A percentile compares a stretch with the other conserved stretches of the same genome.
Conservation (phyloP, 64 coral and sea anemone genomes). For the Cladopsammia gracilis region DNA sequence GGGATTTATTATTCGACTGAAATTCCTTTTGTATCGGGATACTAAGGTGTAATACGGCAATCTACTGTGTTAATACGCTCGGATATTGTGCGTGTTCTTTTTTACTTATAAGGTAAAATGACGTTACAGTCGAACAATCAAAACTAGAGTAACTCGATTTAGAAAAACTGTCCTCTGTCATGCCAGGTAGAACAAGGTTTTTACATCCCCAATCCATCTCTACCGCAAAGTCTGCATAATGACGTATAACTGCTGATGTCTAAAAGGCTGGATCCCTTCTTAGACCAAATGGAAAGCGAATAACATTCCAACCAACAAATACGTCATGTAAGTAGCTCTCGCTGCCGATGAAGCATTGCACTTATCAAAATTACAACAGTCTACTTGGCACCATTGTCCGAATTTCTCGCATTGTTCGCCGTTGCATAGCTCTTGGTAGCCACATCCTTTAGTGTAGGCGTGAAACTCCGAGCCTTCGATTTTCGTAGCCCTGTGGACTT, state of each 20-base stretch:
- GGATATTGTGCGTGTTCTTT: too few relatives aligned
- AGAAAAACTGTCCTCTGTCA: too few relatives aligned
- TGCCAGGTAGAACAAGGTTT: too few relatives aligned
- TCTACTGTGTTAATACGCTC: too few relatives aligned
- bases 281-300: not conserved
- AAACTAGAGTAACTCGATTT: too few relatives aligned
- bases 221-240: too few relatives aligned
- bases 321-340: not conserved
- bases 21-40: too few relatives aligned
- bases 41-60: too few relatives aligned
- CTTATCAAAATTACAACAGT: not conserved
- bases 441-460: not conserved
- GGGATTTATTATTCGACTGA: too few relatives aligned
- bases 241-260: not conserved
- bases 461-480: not conserved
- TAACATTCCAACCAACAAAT: not conserved
- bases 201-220: too few relatives aligned
- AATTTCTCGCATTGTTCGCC: not conserved
- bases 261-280: not conserved
- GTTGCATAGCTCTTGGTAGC: not conserved
- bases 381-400: not conserved
- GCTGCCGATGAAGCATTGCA: not conserved
- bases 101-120: too few relatives aligned
- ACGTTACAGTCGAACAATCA: too few relatives aligned
- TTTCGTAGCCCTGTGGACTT: not conserved